phyloP scores from a whole-genome alignment of 2,888 invertebrate genomes.

The Chironomus riparius region DNA sequence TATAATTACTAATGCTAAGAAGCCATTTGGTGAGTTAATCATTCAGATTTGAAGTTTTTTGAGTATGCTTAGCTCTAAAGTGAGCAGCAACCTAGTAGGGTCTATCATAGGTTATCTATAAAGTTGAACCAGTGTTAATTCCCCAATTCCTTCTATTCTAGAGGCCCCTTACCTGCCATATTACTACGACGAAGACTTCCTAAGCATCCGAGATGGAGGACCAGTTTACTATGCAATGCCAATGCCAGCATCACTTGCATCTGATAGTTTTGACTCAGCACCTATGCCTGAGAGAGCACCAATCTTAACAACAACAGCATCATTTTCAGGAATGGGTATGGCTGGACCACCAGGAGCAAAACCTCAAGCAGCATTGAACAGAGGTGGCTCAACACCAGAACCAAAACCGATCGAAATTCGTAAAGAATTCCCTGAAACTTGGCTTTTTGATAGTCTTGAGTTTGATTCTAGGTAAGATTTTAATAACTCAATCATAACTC shows the following conservation, averaged over 20 bases:
- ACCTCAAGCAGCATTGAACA: neutral
- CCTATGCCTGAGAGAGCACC: neutral
- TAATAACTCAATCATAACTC: neutral
- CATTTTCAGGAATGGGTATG: neutral
- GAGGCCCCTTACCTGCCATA: too few relatives aligned
- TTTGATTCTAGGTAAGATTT: neutral
- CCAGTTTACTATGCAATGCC: neutral
- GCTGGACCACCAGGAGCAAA: neutral
- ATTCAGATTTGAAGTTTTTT: too few relatives aligned
- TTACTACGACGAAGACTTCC: too few relatives aligned
- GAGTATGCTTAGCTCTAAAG: too few relatives aligned
- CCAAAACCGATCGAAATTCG: conserved; percentile 37
- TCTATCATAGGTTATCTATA: too few relatives aligned
- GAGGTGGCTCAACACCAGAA: neutral
- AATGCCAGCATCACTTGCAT: too few relatives aligned
- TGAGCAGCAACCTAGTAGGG: too few relatives aligned
- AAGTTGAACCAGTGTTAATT: too few relatives aligned
- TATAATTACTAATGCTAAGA: conserved; percentile 27
- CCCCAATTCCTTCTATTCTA: too few relatives aligned
- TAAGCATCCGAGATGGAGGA: too few relatives aligned
- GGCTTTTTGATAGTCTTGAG: conserved; percentile 50
- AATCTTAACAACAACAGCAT: too few relatives aligned
- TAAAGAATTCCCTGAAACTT: conserved; percentile 58
- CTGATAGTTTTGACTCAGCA: neutral
- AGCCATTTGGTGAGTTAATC: conserved; percentile 2